Evolutionary conservation across 2,113 vertebrate genomes (phyloP).

Genomic region (Sardina pilchardus): DNA sequence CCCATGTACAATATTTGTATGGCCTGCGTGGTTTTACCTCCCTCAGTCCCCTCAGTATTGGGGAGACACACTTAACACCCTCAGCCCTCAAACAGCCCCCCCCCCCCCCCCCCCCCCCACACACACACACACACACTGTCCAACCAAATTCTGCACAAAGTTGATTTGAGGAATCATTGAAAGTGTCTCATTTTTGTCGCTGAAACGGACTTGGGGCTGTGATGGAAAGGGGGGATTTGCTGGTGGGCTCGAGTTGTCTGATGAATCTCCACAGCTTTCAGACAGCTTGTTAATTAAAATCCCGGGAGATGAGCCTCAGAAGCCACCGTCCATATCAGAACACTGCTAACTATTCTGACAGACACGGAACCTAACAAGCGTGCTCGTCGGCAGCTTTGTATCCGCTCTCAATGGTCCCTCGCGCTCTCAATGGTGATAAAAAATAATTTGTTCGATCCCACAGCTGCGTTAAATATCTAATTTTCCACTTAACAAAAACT

Average conservation of each 20-base stretch:
- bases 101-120: background rate
- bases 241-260: slow-evolving; percentile 61
- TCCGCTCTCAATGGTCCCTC: slow-evolving; percentile 56
- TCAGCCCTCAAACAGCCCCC: background rate
- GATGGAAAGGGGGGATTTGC: slow-evolving; percentile 58
- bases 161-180: slow-evolving; percentile 44
- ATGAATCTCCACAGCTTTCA: slow-evolving; percentile 73
- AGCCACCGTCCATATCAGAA: slow-evolving; percentile 76
- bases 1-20: background rate
- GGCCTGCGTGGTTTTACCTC: background rate
- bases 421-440: slow-evolving; percentile 55
- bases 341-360: slow-evolving; percentile 78
- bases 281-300: slow-evolving; percentile 80
- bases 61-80: background rate
- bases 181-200: slow-evolving; percentile 57
- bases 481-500: slow-evolving; percentile 68
- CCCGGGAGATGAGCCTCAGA: slow-evolving; percentile 74
- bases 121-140: background rate
- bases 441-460: slow-evolving; percentile 52
- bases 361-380: slow-evolving; percentile 74
- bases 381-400: slow-evolving; percentile 44
- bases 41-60: background rate
- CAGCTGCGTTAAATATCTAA: slow-evolving; percentile 65
- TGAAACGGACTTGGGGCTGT: slow-evolving; percentile 58
- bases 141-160: slow-evolving; percentile 19